phyloP scores from a whole-genome alignment of 2,113 vertebrate genomes.

The Engystomops pustulosus region DNA sequence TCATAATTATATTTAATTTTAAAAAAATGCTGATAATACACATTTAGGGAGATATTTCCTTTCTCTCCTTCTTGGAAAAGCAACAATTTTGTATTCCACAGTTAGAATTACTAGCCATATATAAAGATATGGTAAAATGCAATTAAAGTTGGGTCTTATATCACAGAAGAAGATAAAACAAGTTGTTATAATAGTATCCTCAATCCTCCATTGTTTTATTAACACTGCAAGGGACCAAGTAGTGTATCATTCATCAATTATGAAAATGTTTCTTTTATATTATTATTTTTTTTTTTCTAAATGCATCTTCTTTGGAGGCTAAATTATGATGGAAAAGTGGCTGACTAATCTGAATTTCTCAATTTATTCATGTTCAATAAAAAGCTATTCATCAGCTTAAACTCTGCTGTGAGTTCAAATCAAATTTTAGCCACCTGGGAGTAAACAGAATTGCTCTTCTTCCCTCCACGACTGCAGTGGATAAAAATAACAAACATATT shows the following conservation, averaged over 20 bases:
- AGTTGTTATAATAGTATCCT: conserved; percentile 37
- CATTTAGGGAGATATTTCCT: background rate
- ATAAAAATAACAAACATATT: conserved; percentile 72
- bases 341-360: conserved; percentile 89
- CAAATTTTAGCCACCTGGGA: conserved; percentile 86
- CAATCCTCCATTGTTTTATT: conserved; percentile 70
- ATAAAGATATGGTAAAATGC: background rate
- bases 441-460: conserved; percentile 81
- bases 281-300: conserved; percentile 70
- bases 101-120: background rate
- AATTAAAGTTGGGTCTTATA: background rate
- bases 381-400: conserved; percentile 89
- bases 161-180: background rate
- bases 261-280: conserved; percentile 64
- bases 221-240: conserved; percentile 69
- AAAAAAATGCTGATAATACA: background rate
- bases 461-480: conserved; percentile 64
- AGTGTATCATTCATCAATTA: conserved; percentile 68
- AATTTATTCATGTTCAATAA: conserved; percentile 92
- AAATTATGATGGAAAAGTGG: conserved; percentile 80
- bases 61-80: background rate
- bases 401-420: conserved; percentile 85
- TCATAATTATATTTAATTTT: background rate
- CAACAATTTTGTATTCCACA: background rate
- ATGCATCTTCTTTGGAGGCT: conserved; percentile 75